phyloP scores from a whole-genome alignment of 2,888 invertebrate genomes.

The Thera obeliscata region DNA sequence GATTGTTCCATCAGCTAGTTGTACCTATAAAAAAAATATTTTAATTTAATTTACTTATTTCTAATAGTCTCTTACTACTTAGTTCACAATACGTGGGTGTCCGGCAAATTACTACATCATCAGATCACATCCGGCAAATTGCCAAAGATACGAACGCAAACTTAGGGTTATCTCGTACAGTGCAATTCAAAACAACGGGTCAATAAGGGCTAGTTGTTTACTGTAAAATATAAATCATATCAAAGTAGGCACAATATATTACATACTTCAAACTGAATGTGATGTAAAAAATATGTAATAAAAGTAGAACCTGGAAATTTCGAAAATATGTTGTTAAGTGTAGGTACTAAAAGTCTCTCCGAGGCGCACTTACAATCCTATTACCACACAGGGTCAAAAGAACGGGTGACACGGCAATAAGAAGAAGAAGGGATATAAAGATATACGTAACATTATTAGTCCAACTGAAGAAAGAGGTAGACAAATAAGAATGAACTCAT shows the following conservation, averaged over 20 bases:
- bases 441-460: too few species aligned
- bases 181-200: conserved; percentile 59
- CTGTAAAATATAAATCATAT: conserved; percentile 44
- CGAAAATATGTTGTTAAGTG: too few species aligned
- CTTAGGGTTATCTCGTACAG: conserved; percentile 67
- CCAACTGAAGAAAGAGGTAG: not conserved
- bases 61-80: too few species aligned
- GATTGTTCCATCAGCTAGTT: too few species aligned
- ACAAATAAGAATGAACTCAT: not conserved
- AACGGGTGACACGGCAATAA: too few species aligned
- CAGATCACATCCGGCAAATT: conserved; percentile 74
- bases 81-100: conserved; percentile 46
- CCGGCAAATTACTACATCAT: conserved; percentile 58
- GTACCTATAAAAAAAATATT: too few species aligned
- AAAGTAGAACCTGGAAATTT: too few species aligned
- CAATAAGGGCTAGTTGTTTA: conserved; percentile 58
- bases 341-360: too few species aligned
- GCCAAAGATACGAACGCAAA: conserved; percentile 64
- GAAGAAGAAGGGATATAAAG: too few species aligned
- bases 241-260: conserved; percentile 47
- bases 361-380: too few species aligned
- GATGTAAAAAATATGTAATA: conserved; percentile 45
- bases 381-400: too few species aligned
- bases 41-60: too few species aligned
- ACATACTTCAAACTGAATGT: conserved; percentile 46